phyloP scores from a whole-genome alignment of 2,888 invertebrate species.

The Drosophila anomalata region DNA sequence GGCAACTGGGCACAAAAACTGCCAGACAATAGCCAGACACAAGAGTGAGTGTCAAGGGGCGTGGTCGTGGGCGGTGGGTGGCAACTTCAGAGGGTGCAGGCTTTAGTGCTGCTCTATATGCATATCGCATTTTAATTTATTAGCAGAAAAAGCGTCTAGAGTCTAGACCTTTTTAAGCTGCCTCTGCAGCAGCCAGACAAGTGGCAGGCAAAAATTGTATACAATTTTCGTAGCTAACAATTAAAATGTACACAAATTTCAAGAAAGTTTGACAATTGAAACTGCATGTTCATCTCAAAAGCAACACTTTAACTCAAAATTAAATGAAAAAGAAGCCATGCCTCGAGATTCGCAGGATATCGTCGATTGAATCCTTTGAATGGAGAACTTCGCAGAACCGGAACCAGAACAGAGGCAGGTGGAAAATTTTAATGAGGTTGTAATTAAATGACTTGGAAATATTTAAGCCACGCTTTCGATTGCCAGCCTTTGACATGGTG shows the following conservation, averaged over 20 bases:
- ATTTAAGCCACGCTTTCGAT: slow-evolving; percentile 68
- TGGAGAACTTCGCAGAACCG: slow-evolving; percentile 1
- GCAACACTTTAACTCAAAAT: not conserved
- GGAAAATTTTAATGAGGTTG: slow-evolving; percentile 74
- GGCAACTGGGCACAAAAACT: slow-evolving; percentile 53
- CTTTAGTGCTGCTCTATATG: slow-evolving; percentile 56
- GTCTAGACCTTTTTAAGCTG: slow-evolving; percentile 79
- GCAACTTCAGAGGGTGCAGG: slow-evolving; percentile 33
- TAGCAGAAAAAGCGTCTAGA: slow-evolving; percentile 79
- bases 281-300: slow-evolving; percentile 27
- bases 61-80: slow-evolving; percentile 20
- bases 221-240: slow-evolving; percentile 64
- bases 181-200: slow-evolving; percentile 37
- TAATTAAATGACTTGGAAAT: slow-evolving; percentile 79
- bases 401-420: slow-evolving; percentile 49
- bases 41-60: slow-evolving; percentile 24
- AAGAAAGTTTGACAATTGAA: slow-evolving; percentile 47
- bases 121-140: slow-evolving; percentile 80
- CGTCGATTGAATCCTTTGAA: slow-evolving; percentile 32
- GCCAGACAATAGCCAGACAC: slow-evolving; percentile 67
- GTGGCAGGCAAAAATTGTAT: slow-evolving; percentile 48
- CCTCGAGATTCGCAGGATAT: slow-evolving; percentile 11
- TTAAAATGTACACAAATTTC: slow-evolving; percentile 79
- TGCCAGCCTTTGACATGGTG: slow-evolving; percentile 56
- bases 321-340: slow-evolving; percentile 4